Evolutionary conservation across 2,888 invertebrate genomes (phyloP).

Genomic region (Glaucopsyche alexis): DNA sequence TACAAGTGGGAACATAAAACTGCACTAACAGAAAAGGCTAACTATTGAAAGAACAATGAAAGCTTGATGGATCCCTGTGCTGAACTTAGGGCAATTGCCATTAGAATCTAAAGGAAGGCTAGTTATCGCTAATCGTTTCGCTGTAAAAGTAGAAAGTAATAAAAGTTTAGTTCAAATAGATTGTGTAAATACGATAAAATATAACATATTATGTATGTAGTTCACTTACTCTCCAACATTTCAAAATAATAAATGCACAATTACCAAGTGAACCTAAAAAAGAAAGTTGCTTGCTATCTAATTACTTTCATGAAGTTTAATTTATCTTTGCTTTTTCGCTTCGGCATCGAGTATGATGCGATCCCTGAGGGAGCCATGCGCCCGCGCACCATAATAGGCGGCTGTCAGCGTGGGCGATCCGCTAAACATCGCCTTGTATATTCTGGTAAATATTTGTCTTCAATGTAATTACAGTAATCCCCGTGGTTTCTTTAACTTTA

Average conservation of each 20-base stretch:
- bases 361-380: conserved; percentile 55
- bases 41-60: conserved; percentile 27
- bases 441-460: conserved; percentile 74
- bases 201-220: too few species aligned
- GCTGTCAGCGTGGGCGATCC: conserved; percentile 69
- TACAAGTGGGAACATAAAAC: conserved; percentile 25
- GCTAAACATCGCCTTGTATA: conserved; percentile 66
- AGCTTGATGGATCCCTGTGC: not conserved
- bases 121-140: not conserved
- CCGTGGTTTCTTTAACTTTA: conserved; percentile 36
- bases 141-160: conserved; percentile 4
- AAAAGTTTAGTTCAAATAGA: not conserved
- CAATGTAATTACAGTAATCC: conserved; percentile 66
- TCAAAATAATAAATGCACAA: not conserved
- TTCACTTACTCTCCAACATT: not conserved
- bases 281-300: conserved; percentile 32
- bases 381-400: conserved; percentile 55
- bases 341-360: conserved; percentile 48
- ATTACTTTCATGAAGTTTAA: conserved; percentile 43
- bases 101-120: not conserved
- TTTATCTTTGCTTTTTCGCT: conserved; percentile 35
- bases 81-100: conserved; percentile 10
- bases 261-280: not conserved
- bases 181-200: not conserved
- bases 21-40: conserved; percentile 26